Evolutionary conservation across 2,113 vertebrate genomes (phyloP), one percentile per base, ranked within the genome.

Genomic region (Galbula dea): DNA sequence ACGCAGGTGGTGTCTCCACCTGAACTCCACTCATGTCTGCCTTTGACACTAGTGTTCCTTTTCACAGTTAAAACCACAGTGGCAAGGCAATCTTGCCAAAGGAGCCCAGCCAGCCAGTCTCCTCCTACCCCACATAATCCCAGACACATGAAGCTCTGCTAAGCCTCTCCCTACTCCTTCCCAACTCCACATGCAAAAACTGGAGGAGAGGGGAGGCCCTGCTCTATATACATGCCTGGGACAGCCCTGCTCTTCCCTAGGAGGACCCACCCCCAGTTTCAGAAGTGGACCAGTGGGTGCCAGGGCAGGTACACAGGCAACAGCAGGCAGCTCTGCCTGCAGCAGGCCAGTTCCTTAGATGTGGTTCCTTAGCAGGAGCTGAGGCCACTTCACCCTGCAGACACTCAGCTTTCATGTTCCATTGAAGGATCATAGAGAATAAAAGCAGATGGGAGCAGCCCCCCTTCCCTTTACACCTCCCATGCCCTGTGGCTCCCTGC

Each of bases 181-280:
- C 67, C 58, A 80, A 21, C 11, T 0, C 0, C 10, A 6, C 45
- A 48, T 12, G 26, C 36, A 65, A 86, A 82, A 52, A 43, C 27
- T 15, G 2, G 2, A 48, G 65, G 34, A 46, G 9, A 39, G 7
- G 34, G 34, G 11, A 49, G 24, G 41, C 30, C 17, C 39, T 1
- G 8, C 41, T 43, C 71, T 12, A 10, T 10, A 52, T 2, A 0
- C 0, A 0, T 9, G 52, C 36, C 37, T 62, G 73, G 62, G 66
- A 92, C 41, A 88, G 32, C 63, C 68, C 76, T 68, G 45, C 6
- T 18, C 15, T 32, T 46, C 55, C 24, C 30, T 13, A n/a, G 54
- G 7, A 78, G 68, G 32, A 45, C n/a, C 21, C 15, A 52, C 2
- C 7, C 32, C 15, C 37, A 30, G n/a, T 37, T 83, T 77, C 39